A percentile compares a stretch with the other conserved stretches of the same genome.
Conservation (phyloP, 2,113 vertebrate species). For the Toxotes jaculatrix region DNA sequence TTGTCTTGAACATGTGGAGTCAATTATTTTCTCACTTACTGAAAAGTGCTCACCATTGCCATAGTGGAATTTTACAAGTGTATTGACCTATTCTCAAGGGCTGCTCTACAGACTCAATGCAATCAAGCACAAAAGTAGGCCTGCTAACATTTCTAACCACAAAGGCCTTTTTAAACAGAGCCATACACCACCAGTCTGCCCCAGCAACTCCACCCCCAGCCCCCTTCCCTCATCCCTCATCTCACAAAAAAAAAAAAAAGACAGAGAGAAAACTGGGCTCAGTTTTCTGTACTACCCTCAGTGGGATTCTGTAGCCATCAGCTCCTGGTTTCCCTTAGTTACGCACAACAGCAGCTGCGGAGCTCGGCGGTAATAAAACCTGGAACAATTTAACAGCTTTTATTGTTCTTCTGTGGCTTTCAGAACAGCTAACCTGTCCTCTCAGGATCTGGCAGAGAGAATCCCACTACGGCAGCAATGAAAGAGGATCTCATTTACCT, state of each 20-base stretch:
- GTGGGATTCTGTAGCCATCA: constrained; percentile 85
- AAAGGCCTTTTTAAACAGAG: constrained; percentile 78
- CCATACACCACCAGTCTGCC: constrained; percentile 52
- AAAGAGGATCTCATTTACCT: constrained; percentile 99
- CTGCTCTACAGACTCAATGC: constrained; percentile 73
- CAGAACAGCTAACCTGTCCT: constrained; percentile 91
- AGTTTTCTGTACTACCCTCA: constrained; percentile 71
- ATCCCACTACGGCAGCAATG: constrained; percentile 92
- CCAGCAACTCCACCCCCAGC: constrained; percentile 36
- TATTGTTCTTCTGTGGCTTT: constrained; percentile 97
- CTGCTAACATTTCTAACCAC: constrained; percentile 77
- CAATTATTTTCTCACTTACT: constrained; percentile 80
- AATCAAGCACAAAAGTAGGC: constrained; percentile 79
- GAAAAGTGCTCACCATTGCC: constrained; percentile 73
- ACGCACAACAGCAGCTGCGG: constrained; percentile 93
- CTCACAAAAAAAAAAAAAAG: constrained; percentile 48
- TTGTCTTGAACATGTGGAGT: constrained; percentile 72
- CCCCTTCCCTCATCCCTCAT: constrained; percentile 56
- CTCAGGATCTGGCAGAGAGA: constrained; percentile 88
- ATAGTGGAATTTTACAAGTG: constrained; percentile 78
- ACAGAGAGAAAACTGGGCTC: constrained; percentile 57
- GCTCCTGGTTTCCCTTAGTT: constrained; percentile 89
- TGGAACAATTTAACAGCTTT: constrained; percentile 96
- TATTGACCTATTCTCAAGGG: constrained; percentile 79
- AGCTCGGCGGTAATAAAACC: constrained; percentile 92